These are phyloP conservation scores for Caprella mutica DNA, from an alignment of 2,888 invertebrate species.

Conservation along the genomic window DNA sequence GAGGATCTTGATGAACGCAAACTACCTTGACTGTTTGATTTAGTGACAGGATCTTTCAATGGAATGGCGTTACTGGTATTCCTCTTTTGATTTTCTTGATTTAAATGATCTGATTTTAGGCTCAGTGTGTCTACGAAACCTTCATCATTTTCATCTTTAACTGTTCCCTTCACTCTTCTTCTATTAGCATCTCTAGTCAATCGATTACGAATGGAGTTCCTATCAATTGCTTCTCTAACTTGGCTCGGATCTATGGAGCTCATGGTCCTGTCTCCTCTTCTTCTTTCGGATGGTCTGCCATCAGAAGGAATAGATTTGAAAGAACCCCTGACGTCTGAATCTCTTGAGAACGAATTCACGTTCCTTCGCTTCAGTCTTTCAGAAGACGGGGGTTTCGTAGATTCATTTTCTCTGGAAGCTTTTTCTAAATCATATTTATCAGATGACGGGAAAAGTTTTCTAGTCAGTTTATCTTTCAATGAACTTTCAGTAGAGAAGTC, in stretches of 20 bases:
- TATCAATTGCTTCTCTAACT: constrained; percentile 24
- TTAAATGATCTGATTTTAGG: constrained; percentile 21
- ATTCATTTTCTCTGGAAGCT: constrained; percentile 12
- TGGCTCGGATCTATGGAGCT: constrained; percentile 25
- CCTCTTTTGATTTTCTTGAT: constrained; percentile 11
- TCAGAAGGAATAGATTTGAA: constrained; percentile 9
- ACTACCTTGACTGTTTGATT: constrained; percentile 20
- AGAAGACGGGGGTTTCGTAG: constrained; percentile 18
- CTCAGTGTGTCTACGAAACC: constrained; percentile 24
- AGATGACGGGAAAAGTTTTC: constrained; percentile 17
- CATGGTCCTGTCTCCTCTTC: constrained; percentile 18
- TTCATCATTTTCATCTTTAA: constrained; percentile 22
- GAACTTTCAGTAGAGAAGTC: constrained; percentile 7
- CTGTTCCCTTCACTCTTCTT: constrained; percentile 11
- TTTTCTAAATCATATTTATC: constrained; percentile 31
- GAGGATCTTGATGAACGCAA: constrained; percentile 26
- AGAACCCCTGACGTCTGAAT: constrained; percentile 26
- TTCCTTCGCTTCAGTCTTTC: constrained; percentile 21
- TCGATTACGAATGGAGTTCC: constrained; percentile 2
- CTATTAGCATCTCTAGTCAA: constrained; percentile 2
- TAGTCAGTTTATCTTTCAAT: constrained; percentile 21
- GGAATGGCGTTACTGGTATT: neutral
- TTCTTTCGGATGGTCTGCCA: constrained; percentile 1
- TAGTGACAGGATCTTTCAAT: neutral
- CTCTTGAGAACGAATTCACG: constrained; percentile 15